Evolutionary conservation across 37 sponge, comb jelly and placozoan species (phyloP), one percentile per base, ranked within the genome.

Genomic region (Beroe forskalii): DNA sequence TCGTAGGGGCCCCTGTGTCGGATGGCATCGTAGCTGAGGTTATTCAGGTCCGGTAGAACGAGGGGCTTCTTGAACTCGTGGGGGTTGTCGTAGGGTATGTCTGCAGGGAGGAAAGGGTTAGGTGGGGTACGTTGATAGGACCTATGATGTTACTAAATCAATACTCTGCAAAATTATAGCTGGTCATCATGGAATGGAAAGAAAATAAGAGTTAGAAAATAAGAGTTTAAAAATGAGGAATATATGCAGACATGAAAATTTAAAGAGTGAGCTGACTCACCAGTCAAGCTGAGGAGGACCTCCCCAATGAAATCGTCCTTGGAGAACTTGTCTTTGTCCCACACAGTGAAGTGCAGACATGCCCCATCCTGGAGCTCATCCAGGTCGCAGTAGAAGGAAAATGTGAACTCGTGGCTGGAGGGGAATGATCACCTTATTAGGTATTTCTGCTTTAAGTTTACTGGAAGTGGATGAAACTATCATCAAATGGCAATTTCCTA

Each of bases 321-420:
- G 8, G 72, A 69, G 4, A 36, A 35, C 38, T 20, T 3, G 39
- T 69, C 72, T 35, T 69, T 69, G 17, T 69, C 72, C 72, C 72
- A 69, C 17, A 69, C 38, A 2, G 72, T 69, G 38, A 69, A 69
- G 19, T 69, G 72, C 3, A 69, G 35, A 69, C 72, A 69, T 3
- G 72, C 72, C 6, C 72, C 72, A 9, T 69, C 72, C 38, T 69
- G 19, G 37, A 69, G 72, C 72, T 69, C 72, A 9, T 69, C 38
- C 36, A 69, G 33, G 32, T 69, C 72, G 8, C 33, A 32, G 72
- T 32, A 69, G 38, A 69, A 69, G 35, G 72, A 69, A 35, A 69
- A 69, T 32, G 27, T 20, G 19, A 69, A 69, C 72, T 36, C 72
- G 4, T 69, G 72, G 38, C 72, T 69, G 72, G 14, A 55, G n/a